Evolutionary conservation across 1,140 invertebrate species (phyloP).

Genomic region (Aphaenogaster ashmeadi): DNA sequence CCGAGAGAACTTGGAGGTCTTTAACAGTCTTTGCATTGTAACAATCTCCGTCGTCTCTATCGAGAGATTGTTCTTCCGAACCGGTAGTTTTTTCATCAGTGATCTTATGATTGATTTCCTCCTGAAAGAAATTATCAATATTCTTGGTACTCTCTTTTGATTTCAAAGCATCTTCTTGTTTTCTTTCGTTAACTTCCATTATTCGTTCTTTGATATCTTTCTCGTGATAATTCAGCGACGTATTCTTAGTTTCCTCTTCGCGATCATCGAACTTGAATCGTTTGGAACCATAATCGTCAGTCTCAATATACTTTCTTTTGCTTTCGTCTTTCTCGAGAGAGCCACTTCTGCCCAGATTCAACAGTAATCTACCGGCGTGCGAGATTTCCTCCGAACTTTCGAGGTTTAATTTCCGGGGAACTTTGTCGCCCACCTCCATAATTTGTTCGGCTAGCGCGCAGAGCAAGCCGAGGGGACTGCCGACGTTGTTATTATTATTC

Average conservation of each 20-base stretch:
- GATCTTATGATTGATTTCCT: background rate
- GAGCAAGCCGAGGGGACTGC: constrained; percentile 91
- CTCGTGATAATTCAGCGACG: constrained; percentile 33
- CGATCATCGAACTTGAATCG: constrained; percentile 61
- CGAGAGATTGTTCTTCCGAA: background rate
- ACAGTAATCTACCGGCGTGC: constrained; percentile 69
- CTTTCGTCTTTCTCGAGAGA: constrained; percentile 70
- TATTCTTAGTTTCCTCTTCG: constrained; percentile 30
- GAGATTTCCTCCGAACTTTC: constrained; percentile 80
- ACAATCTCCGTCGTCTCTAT: background rate
- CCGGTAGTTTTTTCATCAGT: background rate
- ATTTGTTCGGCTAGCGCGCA: constrained; percentile 95
- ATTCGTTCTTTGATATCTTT: background rate
- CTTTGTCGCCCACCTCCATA: constrained; percentile 89
- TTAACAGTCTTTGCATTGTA: background rate
- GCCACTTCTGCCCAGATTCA: constrained; percentile 73
- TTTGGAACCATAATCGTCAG: constrained; percentile 78
- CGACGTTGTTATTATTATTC: constrained; percentile 87
- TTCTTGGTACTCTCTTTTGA: constrained; percentile 33
- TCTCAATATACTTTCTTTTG: constrained; percentile 79
- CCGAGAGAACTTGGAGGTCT: background rate
- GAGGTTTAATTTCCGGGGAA: constrained; percentile 65
- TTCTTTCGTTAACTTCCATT: background rate
- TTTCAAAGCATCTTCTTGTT: constrained; percentile 11
- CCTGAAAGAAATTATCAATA: constrained; percentile 70